Evolutionary conservation across 64 coral and sea anemone genomes (phyloP), one percentile per base, ranked within the genome.

Genomic region (Catalaphyllia jardinei): DNA sequence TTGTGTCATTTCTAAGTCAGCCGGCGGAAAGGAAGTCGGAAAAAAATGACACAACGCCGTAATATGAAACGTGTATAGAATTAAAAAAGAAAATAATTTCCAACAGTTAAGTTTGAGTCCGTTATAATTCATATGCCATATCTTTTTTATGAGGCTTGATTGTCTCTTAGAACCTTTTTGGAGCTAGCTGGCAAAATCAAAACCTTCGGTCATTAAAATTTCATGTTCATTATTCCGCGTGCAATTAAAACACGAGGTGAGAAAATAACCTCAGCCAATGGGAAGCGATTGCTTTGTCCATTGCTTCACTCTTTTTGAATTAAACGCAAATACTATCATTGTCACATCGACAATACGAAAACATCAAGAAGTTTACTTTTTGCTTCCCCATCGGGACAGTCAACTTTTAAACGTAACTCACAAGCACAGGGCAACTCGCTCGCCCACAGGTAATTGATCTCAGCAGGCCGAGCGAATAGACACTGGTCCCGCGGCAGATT

Each of bases 311-410:
- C 63, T 85, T 71, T 85, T 71, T 85, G 63, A 85, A 85, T 85
- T 85, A 85, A 85, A 22, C 62, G 62, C 81, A 85, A 85, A 85
- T 71, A 85, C 62, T 71, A 67, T 85, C 35, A 85, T 85, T 85
- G 81, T 85, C 24, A 85, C 39, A 85, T 85, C 81, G 62, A 85
- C 81, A 52, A 85, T 67, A 18, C 81, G 31, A 71, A 85, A 85
- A 85, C 81, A 85, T 50, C 31, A 71, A 67, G 38, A 85, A 71
- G 81, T 85, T 85, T 85, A 63, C 62, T 71, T 51, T 71, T 63
- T 69, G 81, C 81, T 71, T 85, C 35, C 63, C 62, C 31, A 71
- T 71, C 81, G 63, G 81, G 39, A 85, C 80, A 65, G 19, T 83
- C 15, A 64, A 67, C 35, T 85, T 69, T 85, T 51, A 50, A 50